Conservation (phyloP, 1,140 invertebrate genomes). For the Maconellicoccus hirsutus region DNA sequence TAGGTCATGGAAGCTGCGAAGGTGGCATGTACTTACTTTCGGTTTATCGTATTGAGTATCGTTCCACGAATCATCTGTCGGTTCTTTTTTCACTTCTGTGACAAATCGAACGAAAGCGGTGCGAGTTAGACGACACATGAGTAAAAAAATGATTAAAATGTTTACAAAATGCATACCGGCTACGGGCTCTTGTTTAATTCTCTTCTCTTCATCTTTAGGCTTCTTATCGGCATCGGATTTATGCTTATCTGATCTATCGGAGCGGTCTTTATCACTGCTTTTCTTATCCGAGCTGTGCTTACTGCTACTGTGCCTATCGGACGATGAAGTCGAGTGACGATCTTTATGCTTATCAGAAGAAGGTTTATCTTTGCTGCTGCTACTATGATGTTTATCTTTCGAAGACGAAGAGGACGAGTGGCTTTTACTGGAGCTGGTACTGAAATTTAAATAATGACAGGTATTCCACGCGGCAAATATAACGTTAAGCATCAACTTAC, state of each 20-base stretch:
- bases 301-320: neutral
- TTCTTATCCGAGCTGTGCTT: constrained; percentile 14
- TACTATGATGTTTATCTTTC: constrained; percentile 11
- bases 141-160: no score
- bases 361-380: constrained; percentile 13
- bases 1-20: no score
- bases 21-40: neutral
- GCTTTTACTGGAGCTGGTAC: neutral
- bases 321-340: neutral
- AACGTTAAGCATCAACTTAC: neutral
- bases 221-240: neutral
- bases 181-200: neutral
- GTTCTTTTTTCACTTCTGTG: neutral
- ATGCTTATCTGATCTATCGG: neutral
- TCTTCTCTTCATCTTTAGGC: neutral
- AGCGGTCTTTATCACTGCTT: neutral
- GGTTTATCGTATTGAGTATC: neutral
- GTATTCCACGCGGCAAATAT: neutral
- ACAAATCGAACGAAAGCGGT: no score
- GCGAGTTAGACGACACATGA: no score
- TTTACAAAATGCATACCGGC: neutral
- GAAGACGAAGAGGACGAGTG: neutral
- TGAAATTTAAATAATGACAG: neutral
- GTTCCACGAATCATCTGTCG: neutral
- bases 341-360: constrained; percentile 13